A percentile compares a stretch with the other conserved stretches of the same genome.
Evolutionary conservation across 2,888 invertebrate genomes (phyloP).

Genomic region (Flexamia atlantica): DNA sequence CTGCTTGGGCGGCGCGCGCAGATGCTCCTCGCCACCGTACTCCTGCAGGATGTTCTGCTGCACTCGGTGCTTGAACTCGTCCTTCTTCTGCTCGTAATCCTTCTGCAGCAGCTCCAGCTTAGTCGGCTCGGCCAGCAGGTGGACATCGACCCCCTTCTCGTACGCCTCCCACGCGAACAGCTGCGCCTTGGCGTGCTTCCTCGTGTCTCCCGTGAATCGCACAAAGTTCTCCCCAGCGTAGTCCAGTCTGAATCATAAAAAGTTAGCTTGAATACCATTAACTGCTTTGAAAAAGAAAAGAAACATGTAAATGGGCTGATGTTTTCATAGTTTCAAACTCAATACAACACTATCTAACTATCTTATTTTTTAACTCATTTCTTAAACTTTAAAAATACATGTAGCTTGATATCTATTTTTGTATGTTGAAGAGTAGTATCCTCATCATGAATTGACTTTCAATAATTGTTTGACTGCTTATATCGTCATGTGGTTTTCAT

Average conservation of each 20-base stretch:
- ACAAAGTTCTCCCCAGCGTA: constrained; percentile 98
- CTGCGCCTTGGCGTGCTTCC: constrained; percentile 93
- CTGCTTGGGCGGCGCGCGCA: constrained; percentile 92
- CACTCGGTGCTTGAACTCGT: constrained; percentile 91
- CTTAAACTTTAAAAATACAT: too few relatives aligned
- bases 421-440: too few relatives aligned
- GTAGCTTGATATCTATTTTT: too few relatives aligned
- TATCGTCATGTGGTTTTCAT: too few relatives aligned
- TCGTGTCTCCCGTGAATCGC: constrained; percentile 96
- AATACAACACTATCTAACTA: too few relatives aligned
- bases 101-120: constrained; percentile 94
- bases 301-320: too few relatives aligned
- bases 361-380: too few relatives aligned
- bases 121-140: constrained; percentile 98
- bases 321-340: too few relatives aligned
- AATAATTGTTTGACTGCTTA: too few relatives aligned
- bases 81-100: constrained; percentile 94
- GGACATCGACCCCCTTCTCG: constrained; percentile 94
- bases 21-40: constrained; percentile 97
- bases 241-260: constrained; percentile 77
- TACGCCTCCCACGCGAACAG: constrained; percentile 99
- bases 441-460: too few relatives aligned
- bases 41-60: constrained; percentile 76
- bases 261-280: background rate
- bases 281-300: too few relatives aligned